Evolutionary conservation across 2,113 vertebrate species (phyloP).

Genomic region (Smithornis capensis): DNA sequence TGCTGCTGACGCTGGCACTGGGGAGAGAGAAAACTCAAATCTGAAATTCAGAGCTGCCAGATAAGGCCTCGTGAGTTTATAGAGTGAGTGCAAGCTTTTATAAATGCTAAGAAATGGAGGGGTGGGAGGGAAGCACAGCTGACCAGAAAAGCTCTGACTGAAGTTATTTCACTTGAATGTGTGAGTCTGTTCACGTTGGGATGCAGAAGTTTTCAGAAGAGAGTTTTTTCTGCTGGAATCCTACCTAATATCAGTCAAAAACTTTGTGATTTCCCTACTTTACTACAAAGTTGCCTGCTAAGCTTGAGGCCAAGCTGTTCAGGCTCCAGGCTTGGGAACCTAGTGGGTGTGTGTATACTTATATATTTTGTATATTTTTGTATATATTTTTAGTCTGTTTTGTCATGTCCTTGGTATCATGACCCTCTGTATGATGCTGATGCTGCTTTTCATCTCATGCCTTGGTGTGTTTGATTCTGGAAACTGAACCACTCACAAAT

Average conservation of each 20-base stretch:
- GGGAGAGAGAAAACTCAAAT: neutral
- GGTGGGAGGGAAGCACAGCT: neutral
- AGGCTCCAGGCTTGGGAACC: neutral
- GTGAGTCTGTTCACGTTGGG: neutral
- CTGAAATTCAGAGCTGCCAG: neutral
- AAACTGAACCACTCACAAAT: neutral
- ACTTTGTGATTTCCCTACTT: neutral
- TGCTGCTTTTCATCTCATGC: neutral
- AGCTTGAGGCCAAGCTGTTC: neutral
- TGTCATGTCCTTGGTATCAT: neutral
- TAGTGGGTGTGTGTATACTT: accelerated
- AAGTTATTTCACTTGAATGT: neutral
- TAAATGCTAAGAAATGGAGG: neutral
- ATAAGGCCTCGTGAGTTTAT: neutral
- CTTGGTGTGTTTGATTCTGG: neutral
- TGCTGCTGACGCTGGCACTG: neutral
- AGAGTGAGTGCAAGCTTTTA: neutral
- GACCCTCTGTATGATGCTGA: accelerated
- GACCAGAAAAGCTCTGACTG: neutral
- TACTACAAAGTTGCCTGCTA: neutral
- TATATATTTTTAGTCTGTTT: neutral
- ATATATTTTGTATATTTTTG: neutral
- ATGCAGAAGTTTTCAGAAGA: neutral
- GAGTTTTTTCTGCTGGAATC: neutral
- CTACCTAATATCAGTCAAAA: neutral